Evolutionary conservation across 2,888 invertebrate species (phyloP).

Genomic region (Sphaeridia pumilis): DNA sequence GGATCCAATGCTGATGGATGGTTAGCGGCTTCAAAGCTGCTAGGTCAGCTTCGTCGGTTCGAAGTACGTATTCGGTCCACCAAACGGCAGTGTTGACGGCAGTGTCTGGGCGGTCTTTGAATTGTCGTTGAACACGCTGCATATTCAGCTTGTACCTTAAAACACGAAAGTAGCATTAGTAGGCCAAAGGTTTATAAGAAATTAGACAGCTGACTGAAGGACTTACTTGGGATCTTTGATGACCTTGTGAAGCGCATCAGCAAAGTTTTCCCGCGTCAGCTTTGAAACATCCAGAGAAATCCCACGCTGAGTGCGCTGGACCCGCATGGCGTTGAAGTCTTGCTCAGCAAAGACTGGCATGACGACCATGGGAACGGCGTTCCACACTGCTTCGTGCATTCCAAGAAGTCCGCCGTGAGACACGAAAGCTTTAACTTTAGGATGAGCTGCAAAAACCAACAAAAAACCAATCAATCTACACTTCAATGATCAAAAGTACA

Average conservation of each 20-base stretch:
- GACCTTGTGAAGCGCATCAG: slow-evolving; percentile 11
- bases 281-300: slow-evolving; percentile 42
- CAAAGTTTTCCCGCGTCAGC: slow-evolving; percentile 40
- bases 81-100: slow-evolving; percentile 20
- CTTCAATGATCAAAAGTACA: neutral
- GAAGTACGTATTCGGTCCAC: slow-evolving; percentile 26
- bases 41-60: slow-evolving; percentile 10
- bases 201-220: too few relatives aligned
- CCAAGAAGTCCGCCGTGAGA: slow-evolving; percentile 57
- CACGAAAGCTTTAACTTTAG: slow-evolving; percentile 49
- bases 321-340: slow-evolving; percentile 46
- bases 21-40: slow-evolving; percentile 8
- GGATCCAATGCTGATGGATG: slow-evolving; percentile 13
- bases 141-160: slow-evolving; percentile 18
- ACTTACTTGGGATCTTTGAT: slow-evolving; percentile 14
- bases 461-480: neutral
- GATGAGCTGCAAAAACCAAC: slow-evolving; percentile 41
- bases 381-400: slow-evolving; percentile 50
- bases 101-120: slow-evolving; percentile 19
- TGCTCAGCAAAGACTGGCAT: slow-evolving; percentile 47
- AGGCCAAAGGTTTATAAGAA: neutral
- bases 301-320: slow-evolving; percentile 46
- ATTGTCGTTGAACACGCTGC: slow-evolving; percentile 11
- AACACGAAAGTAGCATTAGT: neutral
- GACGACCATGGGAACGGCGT: slow-evolving; percentile 49